These are phyloP conservation scores for Bothrops jararaca DNA, from an alignment of 2,113 vertebrate genomes.

Conservation along the genomic window DNA sequence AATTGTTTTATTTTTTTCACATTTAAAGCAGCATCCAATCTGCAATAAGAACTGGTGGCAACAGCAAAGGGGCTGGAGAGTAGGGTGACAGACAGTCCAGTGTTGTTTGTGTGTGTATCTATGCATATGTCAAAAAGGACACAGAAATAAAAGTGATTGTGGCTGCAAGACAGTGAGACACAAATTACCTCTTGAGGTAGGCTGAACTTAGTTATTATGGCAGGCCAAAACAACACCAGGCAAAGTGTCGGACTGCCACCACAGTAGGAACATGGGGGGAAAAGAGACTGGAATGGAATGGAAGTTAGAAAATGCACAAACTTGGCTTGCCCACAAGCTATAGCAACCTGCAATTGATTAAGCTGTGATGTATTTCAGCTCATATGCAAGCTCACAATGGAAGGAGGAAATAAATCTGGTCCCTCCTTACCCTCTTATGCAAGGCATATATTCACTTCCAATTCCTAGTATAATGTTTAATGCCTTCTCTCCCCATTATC, in stretches of 20 bases:
- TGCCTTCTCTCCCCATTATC: accelerated
- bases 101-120: constrained; percentile 51
- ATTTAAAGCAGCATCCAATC: constrained; percentile 86
- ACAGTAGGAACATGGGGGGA: constrained; percentile 23
- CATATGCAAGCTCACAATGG: not conserved
- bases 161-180: constrained; percentile 47
- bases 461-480: accelerated
- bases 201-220: constrained; percentile 70
- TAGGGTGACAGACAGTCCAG: constrained; percentile 69
- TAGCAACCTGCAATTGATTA: not conserved
- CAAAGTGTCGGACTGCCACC: constrained; percentile 38
- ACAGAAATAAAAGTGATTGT: constrained; percentile 27
- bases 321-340: accelerated
- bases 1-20: constrained; percentile 78
- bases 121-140: constrained; percentile 5
- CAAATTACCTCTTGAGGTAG: constrained; percentile 72
- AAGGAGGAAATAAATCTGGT: not conserved
- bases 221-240: constrained; percentile 60
- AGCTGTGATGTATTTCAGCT: not conserved
- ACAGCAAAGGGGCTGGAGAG: constrained; percentile 52
- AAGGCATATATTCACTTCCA: not conserved
- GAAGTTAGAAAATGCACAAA: not conserved
- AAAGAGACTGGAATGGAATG: constrained; percentile 12
- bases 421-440: too few species aligned
- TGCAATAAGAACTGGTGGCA: constrained; percentile 73